Percentiles rank a stretch among this genome's conserved stretches.
Conservation (phyloP, 2,797 vertebrate species). For the Manis crassicaudata region DNA sequence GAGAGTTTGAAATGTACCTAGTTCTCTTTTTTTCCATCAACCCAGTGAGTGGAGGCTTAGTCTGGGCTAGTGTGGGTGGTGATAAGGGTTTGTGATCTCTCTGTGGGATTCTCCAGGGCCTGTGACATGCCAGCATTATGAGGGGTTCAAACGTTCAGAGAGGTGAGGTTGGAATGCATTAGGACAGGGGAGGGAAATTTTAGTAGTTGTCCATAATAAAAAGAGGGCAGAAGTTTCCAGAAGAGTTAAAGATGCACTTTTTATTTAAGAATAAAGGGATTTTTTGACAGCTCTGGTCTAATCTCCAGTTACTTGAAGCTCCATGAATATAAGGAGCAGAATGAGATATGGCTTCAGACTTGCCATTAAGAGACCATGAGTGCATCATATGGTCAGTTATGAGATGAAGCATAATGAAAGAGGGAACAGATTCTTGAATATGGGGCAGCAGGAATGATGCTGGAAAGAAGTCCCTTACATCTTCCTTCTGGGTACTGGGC, state of each 20-base stretch:
- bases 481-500: background rate
- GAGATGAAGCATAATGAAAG: background rate
- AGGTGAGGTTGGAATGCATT: background rate
- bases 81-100: background rate
- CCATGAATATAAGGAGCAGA: background rate
- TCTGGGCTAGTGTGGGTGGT: background rate
- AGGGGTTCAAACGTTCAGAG: background rate
- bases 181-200: background rate
- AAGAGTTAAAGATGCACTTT: background rate
- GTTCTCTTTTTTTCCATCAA: background rate
- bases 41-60: background rate
- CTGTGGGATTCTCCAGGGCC: background rate
- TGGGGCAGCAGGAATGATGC: background rate
- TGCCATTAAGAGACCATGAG: background rate
- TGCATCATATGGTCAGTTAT: background rate
- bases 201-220: background rate
- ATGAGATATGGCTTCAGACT: background rate
- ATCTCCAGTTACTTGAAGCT: background rate
- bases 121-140: background rate
- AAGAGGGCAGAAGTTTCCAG: background rate
- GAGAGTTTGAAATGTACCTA: background rate
- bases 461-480: background rate
- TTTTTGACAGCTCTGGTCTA: background rate
- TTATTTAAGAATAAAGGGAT: background rate
- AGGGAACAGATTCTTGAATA: background rate